Percentiles rank a stretch among this genome's conserved stretches.
Conservation (phyloP, 2,797 vertebrate species). For the Scarus forsteni region DNA sequence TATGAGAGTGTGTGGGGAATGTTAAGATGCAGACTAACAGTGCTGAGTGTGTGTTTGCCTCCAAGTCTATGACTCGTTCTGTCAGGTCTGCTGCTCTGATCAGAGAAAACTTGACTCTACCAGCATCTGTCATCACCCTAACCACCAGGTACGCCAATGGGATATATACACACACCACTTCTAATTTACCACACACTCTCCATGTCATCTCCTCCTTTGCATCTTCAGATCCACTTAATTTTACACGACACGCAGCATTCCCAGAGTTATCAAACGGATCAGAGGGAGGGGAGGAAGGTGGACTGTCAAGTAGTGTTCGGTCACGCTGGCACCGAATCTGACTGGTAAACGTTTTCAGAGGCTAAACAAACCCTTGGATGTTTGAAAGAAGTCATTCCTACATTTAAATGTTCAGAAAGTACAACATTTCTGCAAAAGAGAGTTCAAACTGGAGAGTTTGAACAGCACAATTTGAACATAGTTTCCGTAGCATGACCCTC, state of each 20-base stretch:
- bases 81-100: constrained; percentile 59
- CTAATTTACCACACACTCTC: constrained; percentile 54
- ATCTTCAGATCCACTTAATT: constrained; percentile 67
- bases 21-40: constrained; percentile 43
- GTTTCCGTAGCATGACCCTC: neutral
- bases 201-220: constrained; percentile 52
- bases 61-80: constrained; percentile 43
- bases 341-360: constrained; percentile 41
- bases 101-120: constrained; percentile 63
- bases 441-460: neutral
- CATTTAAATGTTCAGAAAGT: constrained; percentile 35
- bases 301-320: constrained; percentile 59
- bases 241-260: constrained; percentile 65
- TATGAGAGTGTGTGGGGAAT: constrained; percentile 17
- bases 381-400: constrained; percentile 11
- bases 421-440: neutral
- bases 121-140: constrained; percentile 40
- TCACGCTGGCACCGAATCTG: constrained; percentile 56
- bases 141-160: constrained; percentile 34
- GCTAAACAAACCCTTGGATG: constrained; percentile 65
- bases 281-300: constrained; percentile 8
- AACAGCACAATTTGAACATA: neutral
- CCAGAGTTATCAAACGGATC: constrained; percentile 56
- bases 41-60: constrained; percentile 38
- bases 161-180: constrained; percentile 42